A percentile compares a stretch with the other conserved stretches of the same genome.
Conservation (phyloP, 2,888 invertebrate genomes). For the Diadromus collaris region DNA sequence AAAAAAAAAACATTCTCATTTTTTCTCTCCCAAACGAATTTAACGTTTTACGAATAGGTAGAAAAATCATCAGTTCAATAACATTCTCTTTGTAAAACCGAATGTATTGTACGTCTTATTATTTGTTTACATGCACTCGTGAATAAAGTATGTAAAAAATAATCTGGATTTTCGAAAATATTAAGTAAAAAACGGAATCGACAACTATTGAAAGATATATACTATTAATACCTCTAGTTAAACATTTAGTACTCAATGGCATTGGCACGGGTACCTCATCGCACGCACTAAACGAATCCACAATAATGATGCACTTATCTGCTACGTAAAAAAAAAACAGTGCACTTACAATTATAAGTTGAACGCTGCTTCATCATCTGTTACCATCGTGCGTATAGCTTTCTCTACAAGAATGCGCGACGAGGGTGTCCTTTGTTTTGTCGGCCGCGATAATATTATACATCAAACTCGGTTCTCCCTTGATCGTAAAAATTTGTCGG, state of each 20-base stretch:
- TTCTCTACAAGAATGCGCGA: background rate
- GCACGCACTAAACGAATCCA: too few relatives aligned
- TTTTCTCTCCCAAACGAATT: background rate
- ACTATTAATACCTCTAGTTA: too few relatives aligned
- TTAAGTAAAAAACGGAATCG: background rate
- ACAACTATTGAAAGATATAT: background rate
- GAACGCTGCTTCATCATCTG: background rate
- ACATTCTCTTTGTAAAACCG: background rate
- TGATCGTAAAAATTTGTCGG: conserved; percentile 48
- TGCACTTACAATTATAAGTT: background rate
- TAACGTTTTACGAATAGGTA: background rate
- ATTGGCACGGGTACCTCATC: too few relatives aligned
- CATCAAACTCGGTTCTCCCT: conserved; percentile 48
- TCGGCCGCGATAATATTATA: conserved; percentile 9
- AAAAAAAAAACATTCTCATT: background rate
- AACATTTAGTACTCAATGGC: too few relatives aligned
- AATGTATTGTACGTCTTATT: background rate
- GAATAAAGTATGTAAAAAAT: background rate
- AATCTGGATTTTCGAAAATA: background rate
- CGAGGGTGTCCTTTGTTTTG: background rate
- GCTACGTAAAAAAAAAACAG: background rate
- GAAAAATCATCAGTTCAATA: background rate
- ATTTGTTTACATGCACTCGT: background rate
- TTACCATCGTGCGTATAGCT: background rate
- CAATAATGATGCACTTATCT: background rate